Conservation (phyloP, 2,113 vertebrate species). For the Sarotherodon lohbergeri region DNA sequence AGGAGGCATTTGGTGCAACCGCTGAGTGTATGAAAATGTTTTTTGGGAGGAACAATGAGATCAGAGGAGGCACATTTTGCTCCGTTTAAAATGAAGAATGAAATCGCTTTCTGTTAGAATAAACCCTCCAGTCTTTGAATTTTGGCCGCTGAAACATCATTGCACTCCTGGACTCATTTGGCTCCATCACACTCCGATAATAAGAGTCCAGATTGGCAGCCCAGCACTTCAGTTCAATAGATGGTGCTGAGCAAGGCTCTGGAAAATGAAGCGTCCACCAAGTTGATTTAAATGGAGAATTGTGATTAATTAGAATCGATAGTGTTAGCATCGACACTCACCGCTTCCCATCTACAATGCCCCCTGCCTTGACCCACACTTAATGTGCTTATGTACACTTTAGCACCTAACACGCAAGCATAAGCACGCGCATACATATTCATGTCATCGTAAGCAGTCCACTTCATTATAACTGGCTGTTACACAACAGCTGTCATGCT, state of each 20-base stretch:
- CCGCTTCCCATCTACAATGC: slow-evolving; percentile 16
- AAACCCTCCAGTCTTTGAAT: not conserved
- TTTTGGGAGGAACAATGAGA: not conserved
- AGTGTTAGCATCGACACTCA: slow-evolving; percentile 1
- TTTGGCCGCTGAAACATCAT: not conserved
- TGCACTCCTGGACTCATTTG: not conserved
- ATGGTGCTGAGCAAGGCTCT: slow-evolving; percentile 38
- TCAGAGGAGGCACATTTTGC: not conserved
- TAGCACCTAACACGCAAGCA: not conserved
- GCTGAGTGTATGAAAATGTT: not conserved
- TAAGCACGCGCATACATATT: not conserved
- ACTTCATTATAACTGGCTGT: slow-evolving; percentile 7
- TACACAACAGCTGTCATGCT: not conserved
- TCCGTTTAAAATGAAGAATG: not conserved
- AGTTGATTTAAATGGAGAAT: slow-evolving; percentile 47
- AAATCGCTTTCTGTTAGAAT: not conserved
- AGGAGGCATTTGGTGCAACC: not conserved
- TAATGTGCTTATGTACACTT: not conserved
- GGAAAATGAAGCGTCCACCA: slow-evolving; percentile 49
- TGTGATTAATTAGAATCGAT: slow-evolving; percentile 68
- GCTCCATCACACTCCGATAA: slow-evolving; percentile 13
- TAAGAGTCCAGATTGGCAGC: slow-evolving; percentile 18
- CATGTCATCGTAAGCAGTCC: not conserved
- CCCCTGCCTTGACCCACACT: not conserved
- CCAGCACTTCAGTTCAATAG: slow-evolving; percentile 12